Evolutionary conservation across 2,797 vertebrate genomes (phyloP).

Genomic region (Squalus acanthias): DNA sequence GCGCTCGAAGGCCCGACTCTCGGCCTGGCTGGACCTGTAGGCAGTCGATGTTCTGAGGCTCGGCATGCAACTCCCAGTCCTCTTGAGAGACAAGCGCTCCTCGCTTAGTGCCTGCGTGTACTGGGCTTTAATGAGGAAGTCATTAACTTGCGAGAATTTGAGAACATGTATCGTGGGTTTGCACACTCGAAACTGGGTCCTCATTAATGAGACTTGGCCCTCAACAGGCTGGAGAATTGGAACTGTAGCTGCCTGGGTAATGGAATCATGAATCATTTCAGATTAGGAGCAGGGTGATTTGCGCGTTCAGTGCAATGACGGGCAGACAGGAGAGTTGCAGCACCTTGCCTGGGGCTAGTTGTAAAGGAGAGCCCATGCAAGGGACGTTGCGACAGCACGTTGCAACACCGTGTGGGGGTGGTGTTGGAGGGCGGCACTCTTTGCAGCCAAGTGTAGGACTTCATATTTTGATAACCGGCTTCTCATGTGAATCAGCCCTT

Average conservation of each 20-base stretch:
- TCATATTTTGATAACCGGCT: background rate
- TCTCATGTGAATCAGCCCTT: background rate
- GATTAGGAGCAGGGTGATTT: background rate
- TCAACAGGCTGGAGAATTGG: background rate
- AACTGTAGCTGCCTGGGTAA: background rate
- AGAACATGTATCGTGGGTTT: background rate
- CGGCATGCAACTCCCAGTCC: background rate
- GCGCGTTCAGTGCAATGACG: background rate
- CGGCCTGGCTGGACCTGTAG: no score
- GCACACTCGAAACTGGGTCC: background rate
- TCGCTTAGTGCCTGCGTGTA: background rate
- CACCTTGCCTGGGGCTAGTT: background rate
- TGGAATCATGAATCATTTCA: background rate
- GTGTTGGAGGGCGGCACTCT: background rate
- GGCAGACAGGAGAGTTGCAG: background rate
- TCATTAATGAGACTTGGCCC: background rate
- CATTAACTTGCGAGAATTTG: background rate
- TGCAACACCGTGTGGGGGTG: background rate
- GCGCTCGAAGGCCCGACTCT: no score
- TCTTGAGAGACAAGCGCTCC: background rate
- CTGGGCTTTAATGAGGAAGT: background rate
- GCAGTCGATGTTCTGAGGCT: background rate
- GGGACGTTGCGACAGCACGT: background rate
- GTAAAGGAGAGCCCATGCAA: no score
- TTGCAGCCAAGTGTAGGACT: background rate